These are phyloP conservation scores for Ostrea edulis DNA, from an alignment of 1,140 invertebrate genomes.

Conservation along the genomic window DNA sequence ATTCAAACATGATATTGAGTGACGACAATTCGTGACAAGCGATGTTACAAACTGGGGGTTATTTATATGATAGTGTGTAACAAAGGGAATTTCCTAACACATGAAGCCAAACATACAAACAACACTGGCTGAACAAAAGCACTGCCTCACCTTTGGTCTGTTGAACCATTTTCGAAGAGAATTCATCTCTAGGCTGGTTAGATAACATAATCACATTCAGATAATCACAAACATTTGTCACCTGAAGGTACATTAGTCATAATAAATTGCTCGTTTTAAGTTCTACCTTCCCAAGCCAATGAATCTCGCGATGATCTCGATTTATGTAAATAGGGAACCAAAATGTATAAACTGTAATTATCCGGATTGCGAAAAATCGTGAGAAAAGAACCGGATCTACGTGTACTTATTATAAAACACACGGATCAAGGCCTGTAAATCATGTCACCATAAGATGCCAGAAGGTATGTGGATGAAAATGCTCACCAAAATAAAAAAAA, in stretches of 20 bases:
- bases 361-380: not conserved
- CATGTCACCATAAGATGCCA: too few relatives aligned
- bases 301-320: not conserved
- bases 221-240: conserved; percentile 44
- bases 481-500: too few relatives aligned
- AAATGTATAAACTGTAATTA: not conserved
- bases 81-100: conserved; percentile 10
- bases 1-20: too few relatives aligned
- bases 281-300: conserved; percentile 34
- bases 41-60: not conserved
- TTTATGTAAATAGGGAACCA: not conserved
- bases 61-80: not conserved
- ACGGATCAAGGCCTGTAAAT: too few relatives aligned
- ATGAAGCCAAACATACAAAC: too few relatives aligned
- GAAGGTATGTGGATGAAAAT: too few relatives aligned
- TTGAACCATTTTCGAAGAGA: conserved; percentile 95
- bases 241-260: conserved; percentile 40
- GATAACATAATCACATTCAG: conserved; percentile 42
- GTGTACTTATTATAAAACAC: not conserved
- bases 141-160: conserved; percentile 89
- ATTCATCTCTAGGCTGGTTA: conserved; percentile 83
- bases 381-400: too few relatives aligned
- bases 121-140: not conserved
- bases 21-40: not conserved
- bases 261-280: conserved; percentile 39